These are phyloP conservation scores for Rhynchopsitta pachyrhyncha DNA, from an alignment of 2,113 vertebrate species.

Conservation along the genomic window DNA sequence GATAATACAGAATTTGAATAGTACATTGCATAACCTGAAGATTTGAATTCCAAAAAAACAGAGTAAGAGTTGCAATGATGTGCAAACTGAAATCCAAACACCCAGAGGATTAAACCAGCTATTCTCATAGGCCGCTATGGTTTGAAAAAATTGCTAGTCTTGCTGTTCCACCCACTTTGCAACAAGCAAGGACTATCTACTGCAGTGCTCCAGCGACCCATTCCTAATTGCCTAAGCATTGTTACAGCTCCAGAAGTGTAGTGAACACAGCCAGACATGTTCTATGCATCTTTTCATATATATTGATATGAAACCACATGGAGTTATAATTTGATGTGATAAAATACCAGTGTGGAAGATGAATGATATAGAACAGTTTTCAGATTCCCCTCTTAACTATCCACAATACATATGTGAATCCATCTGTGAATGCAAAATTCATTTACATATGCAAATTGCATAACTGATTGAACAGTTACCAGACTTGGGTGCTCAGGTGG, in stretches of 20 bases:
- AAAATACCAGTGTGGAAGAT: not conserved
- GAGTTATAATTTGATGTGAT: not conserved
- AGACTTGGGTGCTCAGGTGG: not conserved
- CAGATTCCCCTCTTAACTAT: not conserved
- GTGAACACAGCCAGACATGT: not conserved
- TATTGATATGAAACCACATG: not conserved
- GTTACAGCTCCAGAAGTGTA: not conserved
- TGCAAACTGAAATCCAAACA: not conserved
- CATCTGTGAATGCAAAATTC: not conserved
- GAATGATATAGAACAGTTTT: not conserved
- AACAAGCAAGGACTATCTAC: not conserved
- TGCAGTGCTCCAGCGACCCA: not conserved
- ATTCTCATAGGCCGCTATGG: not conserved
- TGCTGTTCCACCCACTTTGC: not conserved
- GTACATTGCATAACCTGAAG: not conserved
- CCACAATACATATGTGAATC: not conserved
- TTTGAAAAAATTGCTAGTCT: not conserved
- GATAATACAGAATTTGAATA: not conserved
- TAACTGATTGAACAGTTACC: slow-evolving; percentile 10
- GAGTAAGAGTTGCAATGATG: not conserved
- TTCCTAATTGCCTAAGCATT: not conserved
- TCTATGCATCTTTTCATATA: not conserved
- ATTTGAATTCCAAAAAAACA: not conserved
- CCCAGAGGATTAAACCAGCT: not conserved
- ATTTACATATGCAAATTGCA: not conserved